phyloP scores from a whole-genome alignment of 2,113 vertebrate genomes.

The Triplophysa siluroides region DNA sequence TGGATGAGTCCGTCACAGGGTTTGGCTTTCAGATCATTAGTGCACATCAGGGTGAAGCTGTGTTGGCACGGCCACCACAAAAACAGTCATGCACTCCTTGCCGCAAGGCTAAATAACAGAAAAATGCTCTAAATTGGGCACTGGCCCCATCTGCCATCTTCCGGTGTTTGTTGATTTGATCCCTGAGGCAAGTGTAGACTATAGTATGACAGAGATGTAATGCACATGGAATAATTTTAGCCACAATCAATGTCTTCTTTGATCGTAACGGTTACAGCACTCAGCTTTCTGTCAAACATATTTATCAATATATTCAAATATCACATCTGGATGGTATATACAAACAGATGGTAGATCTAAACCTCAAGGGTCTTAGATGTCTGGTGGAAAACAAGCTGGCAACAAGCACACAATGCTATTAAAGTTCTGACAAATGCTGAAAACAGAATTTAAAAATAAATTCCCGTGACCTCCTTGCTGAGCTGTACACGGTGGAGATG shows the following conservation, averaged over 20 bases:
- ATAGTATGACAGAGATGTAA: background rate
- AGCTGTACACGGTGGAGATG: background rate
- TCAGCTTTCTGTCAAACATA: background rate
- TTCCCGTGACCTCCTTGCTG: background rate
- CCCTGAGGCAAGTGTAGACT: background rate
- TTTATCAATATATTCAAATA: conserved; percentile 16
- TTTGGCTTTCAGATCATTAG: conserved; percentile 47
- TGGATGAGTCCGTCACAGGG: conserved; percentile 46
- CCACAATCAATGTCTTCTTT: background rate
- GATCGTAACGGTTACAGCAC: background rate
- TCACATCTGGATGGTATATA: conserved; percentile 27
- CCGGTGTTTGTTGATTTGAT: conserved; percentile 12
- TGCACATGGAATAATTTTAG: conserved; percentile 10
- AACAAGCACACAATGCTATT: background rate
- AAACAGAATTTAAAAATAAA: conserved; percentile 1
- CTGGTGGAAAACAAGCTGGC: conserved; percentile 26
- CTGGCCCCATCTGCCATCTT: conserved; percentile 26
- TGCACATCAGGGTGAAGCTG: conserved; percentile 39
- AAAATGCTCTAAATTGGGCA: conserved; percentile 28
- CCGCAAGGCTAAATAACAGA: conserved; percentile 20
- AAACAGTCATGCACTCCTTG: conserved; percentile 26
- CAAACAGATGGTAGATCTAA: conserved; percentile 36
- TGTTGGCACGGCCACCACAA: conserved; percentile 30
- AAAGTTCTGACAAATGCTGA: conserved; percentile 35
- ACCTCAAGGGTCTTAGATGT: conserved; percentile 25